phyloP scores from a whole-genome alignment of 2,113 vertebrate genomes.

The Heterochromis multidens region DNA sequence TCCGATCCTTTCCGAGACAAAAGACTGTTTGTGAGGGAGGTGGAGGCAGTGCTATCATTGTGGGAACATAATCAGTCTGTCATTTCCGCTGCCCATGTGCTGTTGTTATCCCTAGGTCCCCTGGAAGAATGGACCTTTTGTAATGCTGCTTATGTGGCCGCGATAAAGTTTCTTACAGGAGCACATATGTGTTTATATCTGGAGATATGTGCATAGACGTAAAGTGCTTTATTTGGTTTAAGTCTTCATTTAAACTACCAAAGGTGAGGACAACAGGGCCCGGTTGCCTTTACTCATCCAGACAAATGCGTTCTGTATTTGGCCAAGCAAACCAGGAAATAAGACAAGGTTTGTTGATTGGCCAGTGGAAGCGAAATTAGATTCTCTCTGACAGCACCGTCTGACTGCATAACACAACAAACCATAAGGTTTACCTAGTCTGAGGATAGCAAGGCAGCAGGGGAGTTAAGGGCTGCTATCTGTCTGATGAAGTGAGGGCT shows the following conservation, averaged over 20 bases:
- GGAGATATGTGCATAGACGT: slow-evolving; percentile 84
- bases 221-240: slow-evolving; percentile 84
- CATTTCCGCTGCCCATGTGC: slow-evolving; percentile 91
- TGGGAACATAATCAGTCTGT: slow-evolving; percentile 95
- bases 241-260: slow-evolving; percentile 75
- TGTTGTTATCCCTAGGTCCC: slow-evolving; percentile 82
- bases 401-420: slow-evolving; percentile 41
- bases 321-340: slow-evolving; percentile 60
- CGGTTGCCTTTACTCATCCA: slow-evolving; percentile 21
- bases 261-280: slow-evolving; percentile 57
- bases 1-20: slow-evolving; percentile 79
- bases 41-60: slow-evolving; percentile 89
- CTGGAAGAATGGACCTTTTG: slow-evolving; percentile 92
- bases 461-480: slow-evolving; percentile 28
- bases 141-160: slow-evolving; percentile 82
- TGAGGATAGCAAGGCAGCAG: slow-evolving; percentile 11
- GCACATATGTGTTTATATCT: slow-evolving; percentile 91
- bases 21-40: slow-evolving; percentile 87
- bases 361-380: slow-evolving; percentile 39
- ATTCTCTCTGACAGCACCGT: slow-evolving; percentile 41
- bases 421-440: slow-evolving; percentile 12
- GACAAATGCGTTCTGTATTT: slow-evolving; percentile 60
- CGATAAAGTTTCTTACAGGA: slow-evolving; percentile 90
- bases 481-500: slow-evolving; percentile 72
- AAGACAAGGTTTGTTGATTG: slow-evolving; percentile 62